Percentiles rank a stretch among this genome's conserved stretches.
phyloP scores from a whole-genome alignment of 2,113 vertebrate genomes.

The Felis chaus region DNA sequence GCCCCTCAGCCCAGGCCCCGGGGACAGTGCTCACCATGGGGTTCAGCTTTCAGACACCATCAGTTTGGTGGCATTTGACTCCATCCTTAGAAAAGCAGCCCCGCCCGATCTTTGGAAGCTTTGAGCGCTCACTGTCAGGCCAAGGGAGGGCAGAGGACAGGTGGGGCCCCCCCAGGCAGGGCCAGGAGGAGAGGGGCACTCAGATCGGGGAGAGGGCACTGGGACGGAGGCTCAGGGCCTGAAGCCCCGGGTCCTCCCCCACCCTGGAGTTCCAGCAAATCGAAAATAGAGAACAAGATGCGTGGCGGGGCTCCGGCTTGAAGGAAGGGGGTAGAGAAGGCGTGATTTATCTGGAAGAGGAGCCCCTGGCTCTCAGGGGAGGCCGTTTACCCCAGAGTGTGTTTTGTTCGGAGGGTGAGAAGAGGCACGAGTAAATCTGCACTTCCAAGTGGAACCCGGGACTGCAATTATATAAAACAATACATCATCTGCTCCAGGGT shows the following conservation, averaged over 20 bases:
- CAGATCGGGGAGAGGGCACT: accelerated
- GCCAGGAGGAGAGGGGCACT: not conserved
- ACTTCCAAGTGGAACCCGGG: not conserved
- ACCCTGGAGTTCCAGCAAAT: not conserved
- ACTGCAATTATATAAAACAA: accelerated
- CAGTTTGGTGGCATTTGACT: not conserved
- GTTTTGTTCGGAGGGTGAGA: not conserved
- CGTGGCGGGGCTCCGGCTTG: accelerated
- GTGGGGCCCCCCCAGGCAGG: not conserved
- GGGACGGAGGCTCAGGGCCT: accelerated
- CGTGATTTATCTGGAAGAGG: not conserved
- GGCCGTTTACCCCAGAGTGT: too few relatives aligned
- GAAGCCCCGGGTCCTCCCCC: too few relatives aligned
- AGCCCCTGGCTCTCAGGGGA: not conserved
- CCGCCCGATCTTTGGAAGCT: not conserved
- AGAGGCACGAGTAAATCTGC: not conserved
- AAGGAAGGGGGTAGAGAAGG: not conserved
- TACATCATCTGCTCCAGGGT: not conserved
- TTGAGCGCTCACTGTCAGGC: not conserved
- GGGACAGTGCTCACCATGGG: not conserved
- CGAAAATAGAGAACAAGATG: not conserved
- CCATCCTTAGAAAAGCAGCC: not conserved
- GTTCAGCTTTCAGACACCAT: not conserved
- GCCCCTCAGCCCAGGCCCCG: not conserved
- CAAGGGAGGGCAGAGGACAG: not conserved